phyloP scores from a whole-genome alignment of 1,140 invertebrate species.

The Pseudachorutes palmiensis region DNA sequence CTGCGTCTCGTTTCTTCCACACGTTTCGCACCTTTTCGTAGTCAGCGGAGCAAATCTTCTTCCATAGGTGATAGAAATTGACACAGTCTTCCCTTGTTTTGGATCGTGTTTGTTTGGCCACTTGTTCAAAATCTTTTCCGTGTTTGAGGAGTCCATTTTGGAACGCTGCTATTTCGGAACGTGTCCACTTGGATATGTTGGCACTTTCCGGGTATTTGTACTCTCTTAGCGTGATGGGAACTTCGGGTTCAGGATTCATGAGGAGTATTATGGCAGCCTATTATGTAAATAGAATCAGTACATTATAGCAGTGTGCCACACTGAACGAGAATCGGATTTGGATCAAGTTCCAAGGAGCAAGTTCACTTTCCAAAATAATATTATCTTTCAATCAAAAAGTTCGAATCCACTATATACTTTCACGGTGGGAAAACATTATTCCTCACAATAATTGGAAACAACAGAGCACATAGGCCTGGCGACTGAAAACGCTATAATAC shows the following conservation, averaged over 20 bases:
- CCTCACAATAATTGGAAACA: conserved; percentile 13
- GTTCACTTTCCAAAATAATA: not conserved
- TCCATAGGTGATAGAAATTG: conserved; percentile 98
- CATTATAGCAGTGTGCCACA: no score
- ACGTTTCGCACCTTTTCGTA: conserved; percentile 56
- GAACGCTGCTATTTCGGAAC: conserved; percentile 78
- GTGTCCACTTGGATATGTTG: conserved; percentile 74
- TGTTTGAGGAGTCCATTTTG: conserved; percentile 75
- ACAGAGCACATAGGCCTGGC: no score
- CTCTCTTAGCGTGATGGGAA: conserved; percentile 59
- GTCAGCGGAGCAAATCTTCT: conserved; percentile 84
- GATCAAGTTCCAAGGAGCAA: not conserved
- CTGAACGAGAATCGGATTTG: not conserved
- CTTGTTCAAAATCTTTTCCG: conserved; percentile 88
- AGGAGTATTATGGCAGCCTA: conserved; percentile 73
- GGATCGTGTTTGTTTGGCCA: conserved; percentile 71
- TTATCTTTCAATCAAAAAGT: not conserved
- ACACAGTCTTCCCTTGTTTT: conserved; percentile 86
- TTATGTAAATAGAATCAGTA: conserved; percentile 36
- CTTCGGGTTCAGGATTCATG: conserved; percentile 62
- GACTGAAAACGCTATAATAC: no score
- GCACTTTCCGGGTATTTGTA: conserved; percentile 67
- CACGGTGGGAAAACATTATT: conserved; percentile 12
- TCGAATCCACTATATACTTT: no score
- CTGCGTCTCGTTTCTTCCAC: conserved; percentile 39